These are phyloP conservation scores for Allacma fusca DNA, from an alignment of 2,888 invertebrate species.

Conservation along the genomic window DNA sequence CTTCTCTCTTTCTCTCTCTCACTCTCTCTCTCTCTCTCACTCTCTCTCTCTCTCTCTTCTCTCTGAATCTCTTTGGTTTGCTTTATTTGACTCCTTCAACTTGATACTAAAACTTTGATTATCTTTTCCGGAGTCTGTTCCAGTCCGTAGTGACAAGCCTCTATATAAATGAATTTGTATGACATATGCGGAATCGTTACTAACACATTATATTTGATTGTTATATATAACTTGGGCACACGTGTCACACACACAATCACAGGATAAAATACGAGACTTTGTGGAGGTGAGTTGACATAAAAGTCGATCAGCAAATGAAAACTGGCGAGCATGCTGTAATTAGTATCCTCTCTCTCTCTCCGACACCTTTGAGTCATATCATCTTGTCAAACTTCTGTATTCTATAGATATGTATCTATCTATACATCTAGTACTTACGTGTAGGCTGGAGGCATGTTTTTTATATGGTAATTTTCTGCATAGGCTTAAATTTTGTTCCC, in stretches of 20 bases:
- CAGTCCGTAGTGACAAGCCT: too few species aligned
- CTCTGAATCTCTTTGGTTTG: too few species aligned
- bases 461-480: background rate
- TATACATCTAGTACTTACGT: too few species aligned
- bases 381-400: background rate
- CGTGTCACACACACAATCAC: constrained; percentile 42
- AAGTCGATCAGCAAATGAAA: constrained; percentile 27
- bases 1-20: too few species aligned
- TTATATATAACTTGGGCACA: constrained; percentile 45
- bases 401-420: too few species aligned
- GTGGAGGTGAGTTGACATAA: constrained; percentile 57
- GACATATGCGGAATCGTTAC: constrained; percentile 10
- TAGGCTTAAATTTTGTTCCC: background rate
- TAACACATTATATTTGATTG: constrained; percentile 39
- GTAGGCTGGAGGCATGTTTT: constrained; percentile 24
- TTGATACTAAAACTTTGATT: background rate
- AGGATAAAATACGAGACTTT: constrained; percentile 61
- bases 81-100: too few species aligned
- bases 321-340: constrained; percentile 22
- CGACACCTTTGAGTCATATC: constrained; percentile 21
- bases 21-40: too few species aligned
- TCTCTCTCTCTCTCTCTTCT: too few species aligned
- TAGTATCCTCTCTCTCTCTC: constrained; percentile 24
- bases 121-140: too few species aligned
- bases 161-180: constrained; percentile 1